Conservation (phyloP, 1,140 invertebrate species). For the Drosophila mayri region DNA sequence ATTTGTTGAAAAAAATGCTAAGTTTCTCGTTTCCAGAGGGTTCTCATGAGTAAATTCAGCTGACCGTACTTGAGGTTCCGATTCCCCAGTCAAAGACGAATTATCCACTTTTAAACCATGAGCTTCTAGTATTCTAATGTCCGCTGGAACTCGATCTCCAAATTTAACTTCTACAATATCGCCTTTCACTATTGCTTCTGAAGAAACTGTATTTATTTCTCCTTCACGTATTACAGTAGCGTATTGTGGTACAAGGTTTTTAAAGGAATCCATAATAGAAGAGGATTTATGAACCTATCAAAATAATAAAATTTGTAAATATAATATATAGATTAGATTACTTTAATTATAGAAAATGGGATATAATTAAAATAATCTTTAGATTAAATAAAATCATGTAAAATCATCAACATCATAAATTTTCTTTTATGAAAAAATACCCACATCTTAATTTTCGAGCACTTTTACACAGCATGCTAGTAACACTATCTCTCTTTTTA, state of each 20-base stretch:
- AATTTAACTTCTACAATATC: constrained; percentile 91
- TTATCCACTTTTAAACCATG: constrained; percentile 86
- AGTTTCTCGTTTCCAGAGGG: constrained; percentile 91
- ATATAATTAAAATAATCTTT: too few species aligned
- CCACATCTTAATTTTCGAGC: too few species aligned
- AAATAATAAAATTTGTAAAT: background rate
- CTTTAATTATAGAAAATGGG: too few species aligned
- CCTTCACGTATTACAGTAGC: constrained; percentile 89
- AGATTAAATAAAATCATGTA: too few species aligned
- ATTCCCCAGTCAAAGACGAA: constrained; percentile 90
- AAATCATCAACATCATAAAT: too few species aligned
- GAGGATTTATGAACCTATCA: constrained; percentile 88
- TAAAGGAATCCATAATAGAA: constrained; percentile 91
- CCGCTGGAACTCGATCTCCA: constrained; percentile 91
- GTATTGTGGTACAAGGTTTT: constrained; percentile 88
- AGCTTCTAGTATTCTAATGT: constrained; percentile 89
- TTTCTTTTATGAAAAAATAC: too few species aligned
- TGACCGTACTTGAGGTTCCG: constrained; percentile 89
- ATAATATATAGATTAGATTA: too few species aligned
- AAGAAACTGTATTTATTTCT: constrained; percentile 87
- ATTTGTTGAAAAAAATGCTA: constrained; percentile 93
- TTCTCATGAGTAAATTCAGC: constrained; percentile 88
- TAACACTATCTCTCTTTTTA: too few species aligned
- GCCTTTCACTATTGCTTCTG: constrained; percentile 89
- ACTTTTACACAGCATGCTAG: too few species aligned